Conservation (phyloP, 2,113 vertebrate species). For the Typhlomys cinereus region DNA sequence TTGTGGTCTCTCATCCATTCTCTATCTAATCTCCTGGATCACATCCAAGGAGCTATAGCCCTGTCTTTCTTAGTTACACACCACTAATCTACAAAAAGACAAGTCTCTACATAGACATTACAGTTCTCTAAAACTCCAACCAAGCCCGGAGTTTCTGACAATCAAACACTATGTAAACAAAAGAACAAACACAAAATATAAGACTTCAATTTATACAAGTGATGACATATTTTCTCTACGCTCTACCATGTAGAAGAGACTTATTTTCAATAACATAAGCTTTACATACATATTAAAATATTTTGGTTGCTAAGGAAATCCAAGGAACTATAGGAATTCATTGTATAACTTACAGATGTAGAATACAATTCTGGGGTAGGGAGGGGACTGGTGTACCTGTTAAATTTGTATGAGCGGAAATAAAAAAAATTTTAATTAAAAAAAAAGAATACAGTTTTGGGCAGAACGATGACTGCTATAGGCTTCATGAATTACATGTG, state of each 20-base stretch:
- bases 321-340: neutral
- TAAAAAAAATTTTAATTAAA: too few relatives aligned
- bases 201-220: neutral
- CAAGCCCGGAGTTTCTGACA: neutral
- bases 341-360: neutral
- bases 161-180: neutral
- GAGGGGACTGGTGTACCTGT: too few relatives aligned
- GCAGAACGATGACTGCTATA: neutral
- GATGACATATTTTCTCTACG: slow-evolving; percentile 3
- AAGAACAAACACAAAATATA: neutral
- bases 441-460: neutral
- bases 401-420: too few relatives aligned
- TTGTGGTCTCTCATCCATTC: neutral
- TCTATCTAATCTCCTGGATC: neutral
- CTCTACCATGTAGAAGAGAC: neutral
- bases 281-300: neutral
- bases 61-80: neutral
- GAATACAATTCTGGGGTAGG: neutral
- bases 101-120: neutral
- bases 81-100: neutral
- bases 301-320: slow-evolving; percentile 34
- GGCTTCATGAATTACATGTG: neutral
- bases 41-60: neutral
- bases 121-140: neutral
- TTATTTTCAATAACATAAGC: slow-evolving; percentile 20